Conservation (phyloP, 2,113 vertebrate species). For the Xiphophorus maculatus region DNA sequence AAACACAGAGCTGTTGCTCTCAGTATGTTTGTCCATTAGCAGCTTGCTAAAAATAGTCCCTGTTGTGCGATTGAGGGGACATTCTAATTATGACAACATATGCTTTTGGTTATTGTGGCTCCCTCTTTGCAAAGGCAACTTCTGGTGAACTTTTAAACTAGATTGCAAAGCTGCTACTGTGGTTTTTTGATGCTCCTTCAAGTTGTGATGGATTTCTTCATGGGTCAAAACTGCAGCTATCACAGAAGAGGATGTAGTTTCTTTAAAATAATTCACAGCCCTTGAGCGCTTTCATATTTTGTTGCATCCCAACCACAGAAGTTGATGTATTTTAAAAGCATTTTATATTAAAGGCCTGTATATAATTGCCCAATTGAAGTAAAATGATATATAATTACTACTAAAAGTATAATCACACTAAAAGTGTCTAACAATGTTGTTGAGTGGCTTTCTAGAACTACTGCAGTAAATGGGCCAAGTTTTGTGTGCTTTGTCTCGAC, state of each 20-base stretch:
- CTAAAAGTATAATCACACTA: too few relatives aligned
- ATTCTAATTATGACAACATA: constrained; percentile 43
- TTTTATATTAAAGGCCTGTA: not conserved
- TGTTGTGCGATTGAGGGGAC: constrained; percentile 15
- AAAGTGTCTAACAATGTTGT: too few relatives aligned
- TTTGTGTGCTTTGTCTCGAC: too few relatives aligned
- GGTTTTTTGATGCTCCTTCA: constrained; percentile 22
- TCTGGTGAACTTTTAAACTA: constrained; percentile 42
- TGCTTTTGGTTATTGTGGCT: constrained; percentile 43
- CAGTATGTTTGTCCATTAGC: constrained; percentile 29
- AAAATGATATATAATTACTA: too few relatives aligned
- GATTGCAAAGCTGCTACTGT: constrained; percentile 3
- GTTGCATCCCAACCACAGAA: not conserved
- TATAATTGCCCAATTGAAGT: too few relatives aligned
- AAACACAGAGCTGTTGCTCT: constrained; percentile 39
- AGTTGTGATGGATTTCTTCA: constrained; percentile 30
- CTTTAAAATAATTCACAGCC: not conserved
- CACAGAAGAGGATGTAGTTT: not conserved
- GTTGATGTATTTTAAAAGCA: not conserved
- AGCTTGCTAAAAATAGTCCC: constrained; percentile 42
- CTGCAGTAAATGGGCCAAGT: too few relatives aligned
- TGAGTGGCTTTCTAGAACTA: too few relatives aligned
- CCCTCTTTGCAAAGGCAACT: constrained; percentile 40
- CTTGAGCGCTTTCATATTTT: not conserved
- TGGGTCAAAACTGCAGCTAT: constrained; percentile 21